A percentile compares a stretch with the other conserved stretches of the same genome.
Conservation (phyloP, 2,888 invertebrate species). For the Meiosimyza platycephala region DNA sequence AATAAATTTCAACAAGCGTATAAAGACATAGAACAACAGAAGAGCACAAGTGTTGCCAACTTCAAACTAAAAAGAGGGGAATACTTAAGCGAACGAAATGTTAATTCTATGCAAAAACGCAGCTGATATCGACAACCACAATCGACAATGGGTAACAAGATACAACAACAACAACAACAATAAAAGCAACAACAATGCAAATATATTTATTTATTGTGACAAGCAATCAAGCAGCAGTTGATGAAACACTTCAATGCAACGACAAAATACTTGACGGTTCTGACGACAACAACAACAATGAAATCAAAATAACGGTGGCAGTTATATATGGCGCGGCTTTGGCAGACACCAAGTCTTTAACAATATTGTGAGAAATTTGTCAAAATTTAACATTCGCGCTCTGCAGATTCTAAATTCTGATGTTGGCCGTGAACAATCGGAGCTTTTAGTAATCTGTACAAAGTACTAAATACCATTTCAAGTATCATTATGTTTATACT, state of each 20-base stretch:
- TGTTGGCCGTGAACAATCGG: too few species aligned
- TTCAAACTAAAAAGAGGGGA: not conserved
- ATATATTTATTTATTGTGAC: constrained; percentile 44
- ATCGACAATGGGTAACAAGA: not conserved
- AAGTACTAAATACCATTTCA: too few species aligned
- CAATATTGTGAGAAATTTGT: too few species aligned
- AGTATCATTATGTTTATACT: too few species aligned
- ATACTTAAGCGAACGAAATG: constrained; percentile 29
- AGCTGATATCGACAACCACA: constrained; percentile 23
- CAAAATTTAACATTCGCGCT: too few species aligned
- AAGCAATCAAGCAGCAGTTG: constrained; percentile 44
- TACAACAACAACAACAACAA: not conserved
- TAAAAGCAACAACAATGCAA: constrained; percentile 3
- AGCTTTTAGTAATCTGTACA: too few species aligned
- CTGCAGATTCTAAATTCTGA: too few species aligned
- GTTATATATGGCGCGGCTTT: too few species aligned
- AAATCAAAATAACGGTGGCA: too few species aligned
- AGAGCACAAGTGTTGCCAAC: constrained; percentile 14
- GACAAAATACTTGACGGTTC: not conserved
- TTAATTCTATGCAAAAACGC: constrained; percentile 40
- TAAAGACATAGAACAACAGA: not conserved
- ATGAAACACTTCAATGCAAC: constrained; percentile 29
- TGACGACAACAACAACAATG: not conserved
- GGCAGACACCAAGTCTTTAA: too few species aligned
- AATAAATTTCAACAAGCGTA: not conserved